Base-by-base conservation (phyloP, 2,797 vertebrate genomes). In the Sebastolobus alascanus region DNA sequence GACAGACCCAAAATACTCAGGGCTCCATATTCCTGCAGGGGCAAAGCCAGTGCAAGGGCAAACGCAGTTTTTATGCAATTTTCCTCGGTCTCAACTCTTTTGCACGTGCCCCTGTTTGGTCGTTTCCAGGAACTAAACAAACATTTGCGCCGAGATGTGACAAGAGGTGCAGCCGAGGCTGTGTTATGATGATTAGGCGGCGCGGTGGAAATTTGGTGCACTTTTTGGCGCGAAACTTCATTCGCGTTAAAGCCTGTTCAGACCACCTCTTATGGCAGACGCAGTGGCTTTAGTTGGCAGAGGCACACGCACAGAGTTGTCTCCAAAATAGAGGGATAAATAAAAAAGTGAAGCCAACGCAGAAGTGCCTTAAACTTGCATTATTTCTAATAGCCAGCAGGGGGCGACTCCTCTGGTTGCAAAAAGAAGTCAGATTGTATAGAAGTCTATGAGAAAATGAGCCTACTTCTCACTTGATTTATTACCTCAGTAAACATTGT, bases 1-100 rank as follows among this genome's bases (percentile, higher is more conserved):
- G 83, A 89, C 73, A 84, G 84, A 84, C 55, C 68, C 74, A 77
- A 84, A 72, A 58, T 73, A 67, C 66, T 52, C 4, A 11, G 2
- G 37, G 37, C 20, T 40, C 52, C n/a, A 68, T 68, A 80, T 72
- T 68, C 68, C 68, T 52, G 37, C 59, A 68, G 65, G 22, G 55
- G 1, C 37, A 31, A 33, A 40, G 55, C 54, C 55, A 52, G 40
- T 0, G 3, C 25, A 60, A 75, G 12, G 16, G 40, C 27, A 31
- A 50, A 52, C 5, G 5, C 50, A 64, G 50, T 18, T 67, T 73
- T 68, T 25, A 52, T 63, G 46, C 27, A 60, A 52, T 77, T 80
- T 66, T 68, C 58, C 29, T 68, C 54, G 14, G 11, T 4, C 10
- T 18, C 54, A 60, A 73, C 68, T 54, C 1, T 54, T 74, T 33